Evolutionary conservation across 2,888 invertebrate species (phyloP).

Genomic region (Tetrapedia diversipes): DNA sequence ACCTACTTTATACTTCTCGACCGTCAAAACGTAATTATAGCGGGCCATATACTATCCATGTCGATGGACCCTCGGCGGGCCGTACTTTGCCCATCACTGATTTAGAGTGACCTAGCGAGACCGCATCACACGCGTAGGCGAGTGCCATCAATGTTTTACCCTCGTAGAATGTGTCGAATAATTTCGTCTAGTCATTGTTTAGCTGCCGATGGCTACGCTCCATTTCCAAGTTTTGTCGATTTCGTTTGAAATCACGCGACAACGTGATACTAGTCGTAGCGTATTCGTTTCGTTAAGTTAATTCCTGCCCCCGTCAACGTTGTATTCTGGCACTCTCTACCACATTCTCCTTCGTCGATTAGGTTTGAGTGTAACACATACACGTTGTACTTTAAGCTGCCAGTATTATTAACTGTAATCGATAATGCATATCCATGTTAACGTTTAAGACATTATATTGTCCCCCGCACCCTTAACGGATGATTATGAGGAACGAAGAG

Average conservation of each 20-base stretch:
- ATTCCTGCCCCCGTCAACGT: not conserved
- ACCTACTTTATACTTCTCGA: too few relatives aligned
- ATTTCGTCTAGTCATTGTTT: conserved; percentile 3
- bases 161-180: conserved; percentile 9
- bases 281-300: conserved; percentile 22
- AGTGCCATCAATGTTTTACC: conserved; percentile 40
- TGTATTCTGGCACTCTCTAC: conserved; percentile 45
- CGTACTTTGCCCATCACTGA: too few relatives aligned
- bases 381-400: conserved; percentile 72
- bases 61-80: too few relatives aligned
- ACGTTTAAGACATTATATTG: conserved; percentile 75
- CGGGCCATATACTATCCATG: too few relatives aligned
- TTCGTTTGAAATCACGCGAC: conserved; percentile 24
- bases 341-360: conserved; percentile 44
- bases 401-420: conserved; percentile 81
- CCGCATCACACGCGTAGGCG: conserved; percentile 40
- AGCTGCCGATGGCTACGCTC: conserved; percentile 3
- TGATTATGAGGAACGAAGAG: too few relatives aligned
- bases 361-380: conserved; percentile 59
- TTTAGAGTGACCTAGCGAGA: conserved; percentile 10
- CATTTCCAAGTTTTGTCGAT: conserved; percentile 15
- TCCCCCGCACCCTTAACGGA: conserved; percentile 59
- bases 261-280: conserved; percentile 26
- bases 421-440: conserved; percentile 80
- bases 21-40: too few relatives aligned